Evolutionary conservation across 2,797 vertebrate species (phyloP), one percentile per base, ranked within the genome.

Genomic region (Novumbra hubbsi): DNA sequence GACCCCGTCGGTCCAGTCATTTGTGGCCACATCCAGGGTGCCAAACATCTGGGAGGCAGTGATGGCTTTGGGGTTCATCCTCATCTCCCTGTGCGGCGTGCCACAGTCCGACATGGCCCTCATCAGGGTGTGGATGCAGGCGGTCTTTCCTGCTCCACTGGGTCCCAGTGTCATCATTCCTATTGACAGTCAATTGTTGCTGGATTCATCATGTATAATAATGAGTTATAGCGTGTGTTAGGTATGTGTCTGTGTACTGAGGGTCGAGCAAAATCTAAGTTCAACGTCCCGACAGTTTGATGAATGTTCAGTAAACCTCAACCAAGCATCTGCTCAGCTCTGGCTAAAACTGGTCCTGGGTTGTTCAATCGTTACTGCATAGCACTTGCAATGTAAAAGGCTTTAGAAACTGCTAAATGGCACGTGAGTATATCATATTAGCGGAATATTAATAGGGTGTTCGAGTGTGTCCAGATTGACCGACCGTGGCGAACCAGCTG

Each of bases 21-120:
- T 96, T 86, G 95, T 95, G 79, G 94, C 92, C 78, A 94, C 94
- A 78, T 96, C 94, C 83, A 96, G 92, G 17, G 89, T 93, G 76
- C 94, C 95, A 57, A 96, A 96, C 95, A 96, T 96, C 89, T 96
- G 95, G 28, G 95, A 90, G 73, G 95, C 94, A 21, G 93, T 96
- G 84, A 96, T 93, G 73, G 95, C 92, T 82, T 96, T 96, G 60
- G 95, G 95, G 85, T 96, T 95, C 95, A 96, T 96, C 88, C 94
- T 93, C 94, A 96, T 94, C 87, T 96, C 94, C 70, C 92, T 92
- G 90, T 95, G 95, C 63, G 93, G 90, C 8, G 82, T 80, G 70
- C 94, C 93, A 64, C 93, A 94, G 78, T 94, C 92, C 0, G 93
- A 90, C 94, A 96, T 93, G 79, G 94, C 94, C 86, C 88, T 94